Base-by-base conservation (phyloP, 2,797 vertebrate species). In the Centropyge bicolor region DNA sequence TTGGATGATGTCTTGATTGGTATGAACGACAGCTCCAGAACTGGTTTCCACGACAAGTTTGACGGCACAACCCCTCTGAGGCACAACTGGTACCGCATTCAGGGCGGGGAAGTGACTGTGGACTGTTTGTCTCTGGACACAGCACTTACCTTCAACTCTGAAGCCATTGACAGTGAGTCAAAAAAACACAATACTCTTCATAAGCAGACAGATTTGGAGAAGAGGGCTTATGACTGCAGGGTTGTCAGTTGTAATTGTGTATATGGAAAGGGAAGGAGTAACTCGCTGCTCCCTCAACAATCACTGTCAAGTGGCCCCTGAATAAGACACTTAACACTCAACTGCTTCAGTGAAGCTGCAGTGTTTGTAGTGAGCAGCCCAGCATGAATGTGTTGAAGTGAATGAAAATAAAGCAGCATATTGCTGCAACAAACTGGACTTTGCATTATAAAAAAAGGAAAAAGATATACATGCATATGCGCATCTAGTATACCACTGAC, bases 11-110 rank as follows among this genome's bases (percentile, higher is more conserved):
- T 99, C 59, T 94, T 99, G 54, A 96, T 99, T 62, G 98, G 98
- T 27, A 98, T 99, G 97, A 99, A 99, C 52, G 98, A 99, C 95
- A 99, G 97, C 90, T 97, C 98, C 84, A 96, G 97, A 83, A 97
- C 95, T 27, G 97, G 97, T 63, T 99, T 99, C 90, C 97, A 98
- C 56, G 98, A 99, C 91, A 97, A 97, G 94, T 99, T 99, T 77
- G 98, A 99, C 68, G 97, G 97, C 76, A 95, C 94, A 6, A 93
- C 96, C 56, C 97, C 98, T 70, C 93, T 98, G 86, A 96, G 98
- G 85, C 95, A 96, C 93, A 98, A 96, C 93, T 99, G 98, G 98
- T 99, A 98, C 91, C 96, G 98, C 78, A 96, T 99, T 74, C 97
- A 98, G 93, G 98, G 98, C 8, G 98, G 98, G 71, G 97, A 98